Base-by-base conservation (phyloP, 2,888 invertebrate species). In the Pterostichus madidus region DNA sequence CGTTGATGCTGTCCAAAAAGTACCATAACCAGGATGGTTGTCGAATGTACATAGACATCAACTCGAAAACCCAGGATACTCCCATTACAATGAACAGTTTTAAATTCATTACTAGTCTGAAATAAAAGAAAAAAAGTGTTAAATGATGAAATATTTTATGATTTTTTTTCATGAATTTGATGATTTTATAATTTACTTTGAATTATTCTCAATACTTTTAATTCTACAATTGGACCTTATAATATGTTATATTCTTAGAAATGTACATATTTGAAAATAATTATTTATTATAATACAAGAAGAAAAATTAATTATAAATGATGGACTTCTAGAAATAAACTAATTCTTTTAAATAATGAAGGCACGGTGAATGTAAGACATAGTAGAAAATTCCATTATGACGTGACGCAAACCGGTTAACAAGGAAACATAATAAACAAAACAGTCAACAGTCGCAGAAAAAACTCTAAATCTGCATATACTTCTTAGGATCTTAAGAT, bases 61-160 rank as follows among this genome's bases (percentile, higher is more conserved):
- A 88, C 87, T 94, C 94, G 53, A 93, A 90, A 2, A 92, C 89
- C 95, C 95, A 95, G 0, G 93, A 93, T 0, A 94, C 93, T 0
- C 95, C 95, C 95, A 95, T 95, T 68, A 95, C 94, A 84, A 94
- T 90, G 90, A 94, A 95, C 0, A 95, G 89, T 86, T 95, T 95
- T 0, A 93, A 91, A 84, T 94, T 94, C 90, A 95, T 91, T 32
- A 93, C 89, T 84, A 94, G 93, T 86, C 94, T 93, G 89, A 11
- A 87, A 88, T 11, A 11, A 59, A 5, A 56, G 35, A n/a, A n/a
- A n/a, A n/a, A n/a, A n/a, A n/a, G n/a, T n/a, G n/a, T n/a, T n/a
- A n/a, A n/a, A n/a, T n/a, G n/a, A n/a, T n/a, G n/a, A n/a, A n/a
- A n/a, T n/a, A n/a, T n/a, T n/a, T n/a, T n/a, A n/a, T n/a, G n/a